A percentile compares a stretch with the other conserved stretches of the same genome.
Conservation (phyloP, 2,113 vertebrate species). For the Narcine bancroftii region DNA sequence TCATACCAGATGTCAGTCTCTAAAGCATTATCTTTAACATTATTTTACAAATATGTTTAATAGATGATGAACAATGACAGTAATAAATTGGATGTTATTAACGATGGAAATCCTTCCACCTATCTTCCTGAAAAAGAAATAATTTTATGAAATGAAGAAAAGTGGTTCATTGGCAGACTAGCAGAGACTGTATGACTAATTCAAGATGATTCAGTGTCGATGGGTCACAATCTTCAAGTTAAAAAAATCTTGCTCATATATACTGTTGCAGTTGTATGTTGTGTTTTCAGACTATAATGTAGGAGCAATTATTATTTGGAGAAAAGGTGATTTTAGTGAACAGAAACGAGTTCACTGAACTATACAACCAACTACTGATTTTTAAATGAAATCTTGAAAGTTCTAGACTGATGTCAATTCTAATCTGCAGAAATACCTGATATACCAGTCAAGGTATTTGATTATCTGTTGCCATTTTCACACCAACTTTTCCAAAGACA, state of each 20-base stretch:
- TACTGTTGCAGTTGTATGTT: too few relatives aligned
- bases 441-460: background rate
- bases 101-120: background rate
- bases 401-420: too few relatives aligned
- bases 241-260: background rate
- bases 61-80: background rate
- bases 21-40: background rate
- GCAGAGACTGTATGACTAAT: background rate
- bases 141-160: background rate
- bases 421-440: too few relatives aligned
- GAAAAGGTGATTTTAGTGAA: too few relatives aligned
- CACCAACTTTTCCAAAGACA: background rate
- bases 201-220: background rate
- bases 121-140: background rate
- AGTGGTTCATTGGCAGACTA: background rate
- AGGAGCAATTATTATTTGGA: too few relatives aligned
- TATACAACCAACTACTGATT: background rate
- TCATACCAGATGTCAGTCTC: background rate
- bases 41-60: background rate
- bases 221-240: background rate
- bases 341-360: too few relatives aligned
- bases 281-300: too few relatives aligned
- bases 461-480: background rate
- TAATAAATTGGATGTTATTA: background rate
- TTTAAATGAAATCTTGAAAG: background rate